These are phyloP conservation scores for Centruroides vittatus DNA, from an alignment of 1,140 invertebrate species.

Conservation along the genomic window DNA sequence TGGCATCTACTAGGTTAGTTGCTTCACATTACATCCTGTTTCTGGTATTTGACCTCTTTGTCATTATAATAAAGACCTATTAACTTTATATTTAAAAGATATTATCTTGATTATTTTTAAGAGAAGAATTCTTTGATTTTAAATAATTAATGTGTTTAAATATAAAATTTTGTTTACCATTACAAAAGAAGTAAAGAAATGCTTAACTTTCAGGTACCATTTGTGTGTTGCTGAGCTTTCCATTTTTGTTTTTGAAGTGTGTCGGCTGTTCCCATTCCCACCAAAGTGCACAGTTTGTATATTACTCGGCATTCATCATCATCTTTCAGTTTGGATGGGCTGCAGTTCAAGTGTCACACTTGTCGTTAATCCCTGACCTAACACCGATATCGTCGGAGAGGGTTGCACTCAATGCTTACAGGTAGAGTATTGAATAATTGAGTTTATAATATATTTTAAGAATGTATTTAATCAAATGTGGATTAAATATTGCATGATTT, in stretches of 20 bases:
- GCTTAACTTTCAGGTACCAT: slow-evolving; percentile 43
- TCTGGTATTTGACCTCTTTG: neutral
- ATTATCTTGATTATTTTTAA: too few relatives aligned
- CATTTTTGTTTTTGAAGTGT: slow-evolving; percentile 78
- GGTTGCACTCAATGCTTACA: slow-evolving; percentile 70
- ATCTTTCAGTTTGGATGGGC: slow-evolving; percentile 98
- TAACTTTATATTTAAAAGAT: too few relatives aligned
- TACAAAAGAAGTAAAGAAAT: too few relatives aligned
- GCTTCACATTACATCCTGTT: neutral
- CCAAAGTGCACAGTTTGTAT: slow-evolving; percentile 62
- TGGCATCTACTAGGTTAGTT: slow-evolving; percentile 78
- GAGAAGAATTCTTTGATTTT: too few relatives aligned
- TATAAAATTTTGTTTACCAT: too few relatives aligned
- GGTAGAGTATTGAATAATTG: slow-evolving; percentile 41
- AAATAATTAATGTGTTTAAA: too few relatives aligned
- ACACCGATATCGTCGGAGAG: slow-evolving; percentile 42
- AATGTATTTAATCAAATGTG: neutral
- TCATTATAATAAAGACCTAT: too few relatives aligned
- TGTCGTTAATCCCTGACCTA: slow-evolving; percentile 73
- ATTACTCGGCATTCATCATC: slow-evolving; percentile 75
- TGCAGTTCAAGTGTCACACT: slow-evolving; percentile 68
- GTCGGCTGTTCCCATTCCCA: slow-evolving; percentile 46
- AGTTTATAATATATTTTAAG: neutral
- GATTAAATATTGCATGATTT: neutral
- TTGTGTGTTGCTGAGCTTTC: slow-evolving; percentile 64